Base-by-base conservation (phyloP, 1,140 invertebrate species). In the Drosophila subpulchrella region DNA sequence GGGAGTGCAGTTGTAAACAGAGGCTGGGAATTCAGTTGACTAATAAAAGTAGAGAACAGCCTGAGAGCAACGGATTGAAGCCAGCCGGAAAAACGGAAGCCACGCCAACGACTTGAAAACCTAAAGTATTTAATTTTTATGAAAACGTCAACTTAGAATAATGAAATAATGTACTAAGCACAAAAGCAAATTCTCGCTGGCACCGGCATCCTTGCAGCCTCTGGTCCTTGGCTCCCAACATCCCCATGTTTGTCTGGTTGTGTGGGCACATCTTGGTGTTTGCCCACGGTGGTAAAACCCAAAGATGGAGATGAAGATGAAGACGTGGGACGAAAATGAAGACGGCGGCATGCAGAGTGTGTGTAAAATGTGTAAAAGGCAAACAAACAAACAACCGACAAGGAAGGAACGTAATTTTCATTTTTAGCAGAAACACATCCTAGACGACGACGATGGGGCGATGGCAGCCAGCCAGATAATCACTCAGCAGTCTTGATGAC, bases 41-140 rank as follows among this genome's bases (percentile, higher is more conserved):
- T 42, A 57, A 65, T 71, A 71, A 56, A 56, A 42, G 34, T 2
- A 13, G 10, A 50, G 13, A 47, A 32, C 15, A 32, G 50, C 4
- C 20, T 38, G 20, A 20, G 20, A 34, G 38, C 27, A 36, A 12
- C 10, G 15, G n/a, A 20, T 39, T 34, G 15, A n/a, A 51, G 48
- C n/a, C 27, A 51, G 30, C 41, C 48, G 51, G 47, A 55, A 41
- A 30, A 27, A 32, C 17, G 15, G 50, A 13, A 46, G 30, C 30
- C 30, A 11, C 51, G 30, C 20, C 41, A 41, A 41, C 17, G 24
- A 36, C 39, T 65, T 34, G 50, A 39, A 54, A 57, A 32, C 47
- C 54, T 27, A 53, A 67, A 82, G 75, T 79, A 80, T 86, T 86
- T 88, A 88, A 83, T 83, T 86, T 86, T 77, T 88, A 83, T 88